phyloP scores from a whole-genome alignment of 2,888 invertebrate species.

The Belgica antarctica region DNA sequence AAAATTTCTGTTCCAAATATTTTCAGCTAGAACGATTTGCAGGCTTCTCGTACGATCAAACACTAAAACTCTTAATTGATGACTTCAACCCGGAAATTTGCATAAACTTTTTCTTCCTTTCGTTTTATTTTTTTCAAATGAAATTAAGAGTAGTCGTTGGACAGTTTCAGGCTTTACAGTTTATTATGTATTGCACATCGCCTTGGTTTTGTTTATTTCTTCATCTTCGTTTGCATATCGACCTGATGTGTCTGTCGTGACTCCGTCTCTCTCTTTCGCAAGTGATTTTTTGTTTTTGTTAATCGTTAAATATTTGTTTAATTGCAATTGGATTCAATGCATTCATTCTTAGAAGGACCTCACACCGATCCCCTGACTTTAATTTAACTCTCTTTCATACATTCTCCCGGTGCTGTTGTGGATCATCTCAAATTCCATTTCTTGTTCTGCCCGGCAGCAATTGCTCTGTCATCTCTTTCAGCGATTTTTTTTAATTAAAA shows the following conservation, averaged over 20 bases:
- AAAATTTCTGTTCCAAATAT: too few relatives aligned
- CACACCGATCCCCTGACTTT: slow-evolving; percentile 26
- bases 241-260: slow-evolving; percentile 21
- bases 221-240: background rate
- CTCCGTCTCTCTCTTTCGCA: slow-evolving; percentile 39
- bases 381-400: background rate
- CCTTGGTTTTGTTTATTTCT: background rate
- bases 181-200: background rate
- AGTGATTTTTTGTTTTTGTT: background rate
- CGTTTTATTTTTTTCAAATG: slow-evolving; percentile 15
- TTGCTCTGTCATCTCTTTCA: slow-evolving; percentile 15
- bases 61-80: background rate
- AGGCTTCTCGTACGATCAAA: too few relatives aligned
- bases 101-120: slow-evolving; percentile 14
- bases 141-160: slow-evolving; percentile 24
- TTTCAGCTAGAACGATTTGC: too few relatives aligned
- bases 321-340: slow-evolving; percentile 29
- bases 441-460: background rate
- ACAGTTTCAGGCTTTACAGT: background rate
- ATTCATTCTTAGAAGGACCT: slow-evolving; percentile 35
- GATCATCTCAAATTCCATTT: slow-evolving; percentile 22
- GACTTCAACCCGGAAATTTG: slow-evolving; percentile 28
- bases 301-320: slow-evolving; percentile 11
- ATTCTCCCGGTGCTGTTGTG: too few relatives aligned
- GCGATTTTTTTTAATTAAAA: slow-evolving; percentile 26